phyloP scores from a whole-genome alignment of 2,797 vertebrate genomes.

The Labroides dimidiatus region DNA sequence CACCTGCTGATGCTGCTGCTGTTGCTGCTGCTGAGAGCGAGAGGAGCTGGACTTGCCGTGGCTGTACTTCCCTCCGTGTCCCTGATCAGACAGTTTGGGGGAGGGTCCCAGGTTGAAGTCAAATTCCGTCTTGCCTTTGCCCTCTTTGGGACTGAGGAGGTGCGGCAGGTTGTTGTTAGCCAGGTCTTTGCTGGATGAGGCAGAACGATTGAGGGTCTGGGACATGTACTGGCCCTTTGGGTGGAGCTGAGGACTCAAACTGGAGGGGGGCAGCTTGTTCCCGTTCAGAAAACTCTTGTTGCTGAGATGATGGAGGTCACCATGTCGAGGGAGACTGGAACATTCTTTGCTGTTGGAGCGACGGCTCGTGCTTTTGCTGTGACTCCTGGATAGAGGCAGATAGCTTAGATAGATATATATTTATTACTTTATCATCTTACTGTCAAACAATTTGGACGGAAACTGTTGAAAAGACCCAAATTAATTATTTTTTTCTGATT shows the following conservation, averaged over 20 bases:
- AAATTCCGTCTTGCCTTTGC: slow-evolving; percentile 94
- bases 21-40: slow-evolving; percentile 90
- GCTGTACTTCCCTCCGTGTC: slow-evolving; percentile 89
- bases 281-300: slow-evolving; percentile 96
- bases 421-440: too few relatives aligned
- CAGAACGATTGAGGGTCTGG: slow-evolving; percentile 90
- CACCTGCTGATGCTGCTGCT: slow-evolving; percentile 85
- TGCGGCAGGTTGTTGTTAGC: slow-evolving; percentile 96
- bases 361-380: slow-evolving; percentile 92
- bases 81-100: slow-evolving; percentile 72
- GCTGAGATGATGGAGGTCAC: slow-evolving; percentile 90
- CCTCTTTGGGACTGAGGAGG: slow-evolving; percentile 96
- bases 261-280: slow-evolving; percentile 89
- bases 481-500: too few relatives aligned
- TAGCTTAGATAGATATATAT: too few relatives aligned
- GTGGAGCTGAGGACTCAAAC: slow-evolving; percentile 93
- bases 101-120: slow-evolving; percentile 92
- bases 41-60: slow-evolving; percentile 84
- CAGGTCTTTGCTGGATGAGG: slow-evolving; percentile 92
- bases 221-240: slow-evolving; percentile 89
- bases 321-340: slow-evolving; percentile 92
- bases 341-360: slow-evolving; percentile 96
- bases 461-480: too few relatives aligned
- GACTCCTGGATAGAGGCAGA: slow-evolving; percentile 84
- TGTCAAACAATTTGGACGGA: too few relatives aligned